Conservation (phyloP, 2,113 vertebrate genomes). For the Myanophis thanlyinensis region DNA sequence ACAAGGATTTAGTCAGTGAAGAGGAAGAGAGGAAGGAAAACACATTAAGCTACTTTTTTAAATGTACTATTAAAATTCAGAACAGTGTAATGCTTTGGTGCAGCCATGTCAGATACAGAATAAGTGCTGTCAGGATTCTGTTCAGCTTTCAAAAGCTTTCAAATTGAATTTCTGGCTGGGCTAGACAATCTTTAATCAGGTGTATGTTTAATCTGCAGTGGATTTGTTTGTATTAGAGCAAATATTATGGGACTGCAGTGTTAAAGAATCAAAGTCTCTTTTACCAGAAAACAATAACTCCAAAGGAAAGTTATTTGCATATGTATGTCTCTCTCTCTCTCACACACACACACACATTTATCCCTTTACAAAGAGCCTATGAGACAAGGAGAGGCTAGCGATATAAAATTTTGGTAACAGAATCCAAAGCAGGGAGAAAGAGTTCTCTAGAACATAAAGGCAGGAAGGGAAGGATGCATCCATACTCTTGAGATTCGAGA, state of each 20-base stretch:
- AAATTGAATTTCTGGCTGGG: slow-evolving; percentile 56
- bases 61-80: slow-evolving; percentile 37
- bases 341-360: not conserved
- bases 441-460: not conserved
- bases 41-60: slow-evolving; percentile 30
- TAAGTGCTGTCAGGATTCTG: slow-evolving; percentile 47
- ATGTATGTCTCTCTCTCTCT: not conserved
- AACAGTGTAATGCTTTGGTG: slow-evolving; percentile 41
- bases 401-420: not conserved
- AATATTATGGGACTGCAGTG: not conserved
- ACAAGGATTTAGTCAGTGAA: not conserved
- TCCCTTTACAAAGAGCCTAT: not conserved
- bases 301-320: not conserved
- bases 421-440: not conserved
- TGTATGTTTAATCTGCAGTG: slow-evolving; percentile 26
- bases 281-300: not conserved
- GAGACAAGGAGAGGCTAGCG: not conserved
- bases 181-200: slow-evolving; percentile 40
- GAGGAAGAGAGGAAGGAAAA: slow-evolving; percentile 32
- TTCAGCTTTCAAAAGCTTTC: slow-evolving; percentile 54
- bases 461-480: not conserved
- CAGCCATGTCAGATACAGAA: slow-evolving; percentile 41
- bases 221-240: slow-evolving; percentile 13
- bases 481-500: not conserved
- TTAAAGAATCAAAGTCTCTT: not conserved